Evolutionary conservation across 2,113 vertebrate species (phyloP).

Genomic region (Oncorhynchus tshawytscha): DNA sequence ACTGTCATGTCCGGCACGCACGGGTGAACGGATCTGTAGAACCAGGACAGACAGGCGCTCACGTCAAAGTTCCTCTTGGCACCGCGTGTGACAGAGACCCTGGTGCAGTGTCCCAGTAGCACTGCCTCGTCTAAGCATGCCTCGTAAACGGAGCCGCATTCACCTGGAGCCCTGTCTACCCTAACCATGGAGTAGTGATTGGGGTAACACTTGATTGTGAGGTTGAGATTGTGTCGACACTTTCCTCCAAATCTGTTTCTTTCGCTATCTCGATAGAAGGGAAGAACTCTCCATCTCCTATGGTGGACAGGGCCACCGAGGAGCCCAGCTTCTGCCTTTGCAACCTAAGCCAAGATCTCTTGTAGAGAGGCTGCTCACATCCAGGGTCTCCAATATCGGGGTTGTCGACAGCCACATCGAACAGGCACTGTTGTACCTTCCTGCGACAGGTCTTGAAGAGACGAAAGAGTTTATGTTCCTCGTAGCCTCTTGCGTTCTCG

Average conservation of each 20-base stretch:
- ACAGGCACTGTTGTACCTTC: too few relatives aligned
- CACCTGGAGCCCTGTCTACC: constrained; percentile 2
- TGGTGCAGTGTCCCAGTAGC: background rate
- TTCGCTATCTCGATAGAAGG: background rate
- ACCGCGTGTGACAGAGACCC: background rate
- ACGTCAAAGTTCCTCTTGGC: background rate
- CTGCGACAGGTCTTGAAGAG: too few relatives aligned
- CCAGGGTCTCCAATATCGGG: too few relatives aligned
- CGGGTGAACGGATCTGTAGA: background rate
- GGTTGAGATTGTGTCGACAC: background rate
- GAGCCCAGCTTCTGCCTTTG: too few relatives aligned
- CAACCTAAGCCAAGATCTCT: too few relatives aligned
- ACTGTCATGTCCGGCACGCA: background rate
- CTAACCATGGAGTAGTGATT: background rate
- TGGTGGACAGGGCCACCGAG: too few relatives aligned
- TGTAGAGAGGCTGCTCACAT: too few relatives aligned
- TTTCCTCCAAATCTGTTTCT: background rate
- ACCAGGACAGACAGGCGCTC: background rate
- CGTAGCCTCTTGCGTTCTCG: too few relatives aligned
- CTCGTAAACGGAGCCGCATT: background rate
- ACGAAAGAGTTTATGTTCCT: too few relatives aligned
- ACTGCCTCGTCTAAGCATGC: background rate
- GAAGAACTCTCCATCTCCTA: too few relatives aligned
- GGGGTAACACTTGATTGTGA: background rate
- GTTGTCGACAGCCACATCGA: too few relatives aligned